Evolutionary conservation across 2,797 vertebrate genomes (phyloP), one percentile per base, ranked within the genome.

Genomic region (Atherinosoma microstoma): DNA sequence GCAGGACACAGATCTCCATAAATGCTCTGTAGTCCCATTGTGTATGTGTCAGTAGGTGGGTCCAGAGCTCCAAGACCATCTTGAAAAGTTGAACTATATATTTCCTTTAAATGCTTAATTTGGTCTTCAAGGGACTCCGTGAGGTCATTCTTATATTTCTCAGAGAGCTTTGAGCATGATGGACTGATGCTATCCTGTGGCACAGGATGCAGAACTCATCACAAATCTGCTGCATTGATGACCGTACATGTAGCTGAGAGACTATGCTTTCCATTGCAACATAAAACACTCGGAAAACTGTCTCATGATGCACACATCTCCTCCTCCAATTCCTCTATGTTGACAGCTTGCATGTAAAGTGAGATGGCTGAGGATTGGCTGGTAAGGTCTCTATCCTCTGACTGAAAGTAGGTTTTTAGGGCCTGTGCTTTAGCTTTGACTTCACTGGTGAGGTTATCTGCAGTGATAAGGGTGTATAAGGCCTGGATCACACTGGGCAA

Each of bases 381-480:
- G 38, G 9, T 30, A 4, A 63, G 24, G 15, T 63, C 30, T 63
- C 40, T 30, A 12, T 63, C 24, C 27, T 63, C 60, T 29, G 62
- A 64, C 30, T 64, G 20, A 51, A 64, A 64, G 29, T 64, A 45
- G 24, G 38, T 62, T 2, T 42, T 42, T 18, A 62, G 38, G 11
- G 45, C 30, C 5, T 64, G 30, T 49, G 62, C 45, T 20, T 64
- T 18, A 51, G 42, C 42, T 47, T 63, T 63, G 10, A 24, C 30
- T 34, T 64, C 42, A 47, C 42, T 64, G 9, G 29, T 49, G n/a
- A 64, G 29, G 42, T 30, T 64, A 11, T 40, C 42, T 45, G 27
- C 32, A 10, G 61, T 5, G 3, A 49, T 45, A 2, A 63, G 27
- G 16, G 5, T 32, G 9, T 64, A 30, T 51, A 35, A 64, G 2